Evolutionary conservation across 2,888 invertebrate species (phyloP), one percentile per base, ranked within the genome.

Genomic region (Lacanobia wlatinum): DNA sequence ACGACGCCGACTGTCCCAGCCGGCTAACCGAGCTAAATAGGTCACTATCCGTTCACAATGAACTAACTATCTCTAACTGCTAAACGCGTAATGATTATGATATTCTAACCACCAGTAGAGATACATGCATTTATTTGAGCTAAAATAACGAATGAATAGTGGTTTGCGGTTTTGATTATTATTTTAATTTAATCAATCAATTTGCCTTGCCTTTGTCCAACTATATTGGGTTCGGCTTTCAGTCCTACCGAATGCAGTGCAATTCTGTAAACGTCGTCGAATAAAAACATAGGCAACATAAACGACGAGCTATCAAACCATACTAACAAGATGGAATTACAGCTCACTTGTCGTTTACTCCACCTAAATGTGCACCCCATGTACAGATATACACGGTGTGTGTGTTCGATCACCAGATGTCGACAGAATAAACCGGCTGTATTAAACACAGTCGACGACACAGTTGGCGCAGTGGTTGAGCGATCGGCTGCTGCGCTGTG

Each of bases 1-100:
- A 64, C 18, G 48, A 34, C 16, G 18, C 34, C 43, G 43, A 64
- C 48, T 74, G 53, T 80, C 43, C 63, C 16, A 52, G 50, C 58
- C 16, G 59, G 50, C 58, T 79, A 52, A 21, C 80, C 16, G 12
- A 52, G 28, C 12, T 74, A 80, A 80, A 80, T 76, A 48, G 64
- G 60, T 80, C 80, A 73, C 14, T 23, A 46, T 74, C 23, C 43
- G 7, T 23, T 10, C n/a, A 61, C 48, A 76, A 64, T 64, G 38
- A 61, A 80, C 63, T 70, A 56, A 68, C 70, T 73, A 48, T 10
- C 1, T 23, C 48, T 23, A 55, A 80, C 53, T 59, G 12, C n/a
- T 34, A 63, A 80, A 60, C 50, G 74, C 34, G 50, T 53, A 53
- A 60, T 59, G 64, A 72, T 58, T 62, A 40, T 73, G 80, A 62